Conservation (phyloP, 2,797 vertebrate genomes). For the Pagetopsis macropterus region DNA sequence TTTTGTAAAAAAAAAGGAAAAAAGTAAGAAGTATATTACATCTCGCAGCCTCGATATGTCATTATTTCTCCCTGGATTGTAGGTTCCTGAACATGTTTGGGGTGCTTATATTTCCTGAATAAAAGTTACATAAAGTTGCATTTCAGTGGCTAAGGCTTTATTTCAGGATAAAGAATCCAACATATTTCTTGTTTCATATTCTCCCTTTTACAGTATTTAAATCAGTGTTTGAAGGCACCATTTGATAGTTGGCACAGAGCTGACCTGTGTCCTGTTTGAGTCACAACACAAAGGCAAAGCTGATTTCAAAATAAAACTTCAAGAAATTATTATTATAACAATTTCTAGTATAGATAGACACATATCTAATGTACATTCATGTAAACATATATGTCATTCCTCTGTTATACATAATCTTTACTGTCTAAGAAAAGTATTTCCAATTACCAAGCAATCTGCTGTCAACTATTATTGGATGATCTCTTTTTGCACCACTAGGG, state of each 20-base stretch:
- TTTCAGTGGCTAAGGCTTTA: not conserved
- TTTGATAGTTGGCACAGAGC: not conserved
- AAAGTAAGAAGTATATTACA: no score
- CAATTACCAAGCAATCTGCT: not conserved
- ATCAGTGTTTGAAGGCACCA: slow-evolving; percentile 8
- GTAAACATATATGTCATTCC: not conserved
- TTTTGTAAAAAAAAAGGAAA: no score
- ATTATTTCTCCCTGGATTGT: not conserved
- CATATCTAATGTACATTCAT: no score
- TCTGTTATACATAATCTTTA: not conserved
- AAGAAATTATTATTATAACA: no score
- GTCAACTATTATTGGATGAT: no score
- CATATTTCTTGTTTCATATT: not conserved
- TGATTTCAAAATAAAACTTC: not conserved
- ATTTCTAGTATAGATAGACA: no score
- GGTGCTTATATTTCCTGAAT: not conserved
- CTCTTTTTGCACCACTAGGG: slow-evolving; percentile 36
- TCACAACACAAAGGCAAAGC: not conserved
- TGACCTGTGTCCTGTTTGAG: slow-evolving; percentile 13
- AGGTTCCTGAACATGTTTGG: not conserved
- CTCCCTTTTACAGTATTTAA: not conserved
- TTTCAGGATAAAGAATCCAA: not conserved
- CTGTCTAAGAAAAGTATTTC: not conserved
- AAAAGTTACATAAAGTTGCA: no score
- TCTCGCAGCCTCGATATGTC: not conserved